Evolutionary conservation across 2,113 vertebrate genomes (phyloP).

Genomic region (Pteronura brasiliensis): DNA sequence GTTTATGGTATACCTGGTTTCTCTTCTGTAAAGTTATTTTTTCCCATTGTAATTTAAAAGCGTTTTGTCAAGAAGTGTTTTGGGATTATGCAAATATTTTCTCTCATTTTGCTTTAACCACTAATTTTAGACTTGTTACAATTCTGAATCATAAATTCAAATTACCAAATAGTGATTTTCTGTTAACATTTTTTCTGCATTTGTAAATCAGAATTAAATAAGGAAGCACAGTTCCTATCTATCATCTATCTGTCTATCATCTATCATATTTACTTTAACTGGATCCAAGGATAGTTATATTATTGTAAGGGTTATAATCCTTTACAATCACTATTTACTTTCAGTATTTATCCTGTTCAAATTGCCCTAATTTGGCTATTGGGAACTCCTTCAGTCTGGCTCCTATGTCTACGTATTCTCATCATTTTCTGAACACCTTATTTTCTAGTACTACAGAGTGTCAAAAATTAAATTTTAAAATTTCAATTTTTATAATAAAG

Average conservation of each 20-base stretch:
- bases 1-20: background rate
- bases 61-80: background rate
- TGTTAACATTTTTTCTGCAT: background rate
- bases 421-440: background rate
- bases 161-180: slow-evolving; percentile 4
- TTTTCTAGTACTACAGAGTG: background rate
- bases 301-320: background rate
- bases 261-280: background rate
- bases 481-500: background rate
- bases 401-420: background rate
- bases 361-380: background rate
- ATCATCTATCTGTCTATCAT: background rate
- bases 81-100: background rate
- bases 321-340: background rate
- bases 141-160: background rate
- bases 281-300: background rate
- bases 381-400: background rate
- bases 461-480: background rate
- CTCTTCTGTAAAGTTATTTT: background rate
- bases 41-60: background rate
- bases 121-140: background rate
- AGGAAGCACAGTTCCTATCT: background rate
- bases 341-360: background rate
- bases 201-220: background rate
- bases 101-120: background rate